Conservation (phyloP, 2,113 vertebrate species). For the Anoura caudifer region DNA sequence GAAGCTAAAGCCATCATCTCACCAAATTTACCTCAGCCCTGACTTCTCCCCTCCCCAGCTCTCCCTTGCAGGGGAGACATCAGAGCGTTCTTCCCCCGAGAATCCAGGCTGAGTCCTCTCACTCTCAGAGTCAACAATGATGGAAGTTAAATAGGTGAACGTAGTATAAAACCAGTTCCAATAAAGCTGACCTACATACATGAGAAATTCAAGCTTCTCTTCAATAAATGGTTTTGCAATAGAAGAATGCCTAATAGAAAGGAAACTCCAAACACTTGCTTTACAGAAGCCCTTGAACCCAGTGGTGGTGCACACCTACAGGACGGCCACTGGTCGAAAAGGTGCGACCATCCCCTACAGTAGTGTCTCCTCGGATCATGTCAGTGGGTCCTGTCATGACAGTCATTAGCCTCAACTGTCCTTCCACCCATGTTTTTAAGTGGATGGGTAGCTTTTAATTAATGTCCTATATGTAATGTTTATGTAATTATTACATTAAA, state of each 20-base stretch:
- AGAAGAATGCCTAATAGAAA: neutral
- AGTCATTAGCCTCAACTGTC: neutral
- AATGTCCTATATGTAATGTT: neutral
- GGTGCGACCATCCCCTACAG: neutral
- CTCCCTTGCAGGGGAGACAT: neutral
- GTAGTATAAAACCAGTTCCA: neutral
- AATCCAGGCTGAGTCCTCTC: neutral
- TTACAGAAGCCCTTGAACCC: neutral
- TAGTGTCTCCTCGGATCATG: neutral
- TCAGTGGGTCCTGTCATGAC: too few relatives aligned
- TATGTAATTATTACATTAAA: neutral
- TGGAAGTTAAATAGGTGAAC: neutral
- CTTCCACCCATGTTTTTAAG: neutral
- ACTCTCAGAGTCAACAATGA: neutral
- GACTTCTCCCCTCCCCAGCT: neutral
- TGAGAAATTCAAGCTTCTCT: neutral
- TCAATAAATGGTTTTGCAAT: neutral
- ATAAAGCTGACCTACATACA: rapidly evolving
- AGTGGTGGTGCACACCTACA: neutral
- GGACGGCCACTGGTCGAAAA: neutral
- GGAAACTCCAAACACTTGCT: neutral
- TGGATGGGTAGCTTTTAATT: neutral
- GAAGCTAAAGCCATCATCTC: neutral
- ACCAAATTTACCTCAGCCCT: neutral
- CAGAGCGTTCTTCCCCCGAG: neutral